A percentile compares a stretch with the other conserved stretches of the same genome.
phyloP scores from a whole-genome alignment of 2,797 vertebrate species.

The Gallirallus australis region DNA sequence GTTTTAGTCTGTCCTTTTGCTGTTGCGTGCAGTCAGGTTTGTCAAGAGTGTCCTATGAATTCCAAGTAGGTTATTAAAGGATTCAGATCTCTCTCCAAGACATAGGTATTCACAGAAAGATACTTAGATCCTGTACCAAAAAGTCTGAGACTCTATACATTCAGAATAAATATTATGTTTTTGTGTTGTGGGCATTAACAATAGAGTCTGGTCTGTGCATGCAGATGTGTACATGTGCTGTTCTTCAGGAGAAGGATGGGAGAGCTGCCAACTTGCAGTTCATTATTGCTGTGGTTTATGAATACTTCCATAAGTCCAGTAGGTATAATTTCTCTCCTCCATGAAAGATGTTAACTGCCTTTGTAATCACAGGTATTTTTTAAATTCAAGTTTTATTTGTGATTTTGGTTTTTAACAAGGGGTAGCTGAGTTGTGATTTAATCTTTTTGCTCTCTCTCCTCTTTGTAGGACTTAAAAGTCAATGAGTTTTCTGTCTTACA shows the following conservation, averaged over 20 bases:
- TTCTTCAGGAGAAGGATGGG: background rate
- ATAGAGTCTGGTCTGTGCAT: background rate
- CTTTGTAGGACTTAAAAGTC: background rate
- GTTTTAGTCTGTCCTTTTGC: background rate
- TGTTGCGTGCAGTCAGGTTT: background rate
- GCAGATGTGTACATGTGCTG: background rate
- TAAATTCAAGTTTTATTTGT: background rate
- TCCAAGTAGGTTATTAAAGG: background rate
- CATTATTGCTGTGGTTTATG: background rate
- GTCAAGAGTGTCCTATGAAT: background rate
- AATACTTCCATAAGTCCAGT: background rate
- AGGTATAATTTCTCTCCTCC: background rate
- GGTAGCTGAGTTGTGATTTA: background rate
- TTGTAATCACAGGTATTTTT: background rate
- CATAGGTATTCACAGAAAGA: background rate
- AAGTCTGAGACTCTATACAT: background rate
- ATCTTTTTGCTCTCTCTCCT: background rate
- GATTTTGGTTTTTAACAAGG: background rate
- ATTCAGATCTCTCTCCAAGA: background rate
- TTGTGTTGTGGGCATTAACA: background rate
- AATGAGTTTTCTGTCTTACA: background rate
- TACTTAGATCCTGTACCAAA: background rate
- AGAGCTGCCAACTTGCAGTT: background rate
- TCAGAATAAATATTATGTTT: background rate
- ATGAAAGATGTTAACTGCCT: background rate